Conservation (phyloP, 1,140 invertebrate genomes). For the Spodoptera frugiperda region DNA sequence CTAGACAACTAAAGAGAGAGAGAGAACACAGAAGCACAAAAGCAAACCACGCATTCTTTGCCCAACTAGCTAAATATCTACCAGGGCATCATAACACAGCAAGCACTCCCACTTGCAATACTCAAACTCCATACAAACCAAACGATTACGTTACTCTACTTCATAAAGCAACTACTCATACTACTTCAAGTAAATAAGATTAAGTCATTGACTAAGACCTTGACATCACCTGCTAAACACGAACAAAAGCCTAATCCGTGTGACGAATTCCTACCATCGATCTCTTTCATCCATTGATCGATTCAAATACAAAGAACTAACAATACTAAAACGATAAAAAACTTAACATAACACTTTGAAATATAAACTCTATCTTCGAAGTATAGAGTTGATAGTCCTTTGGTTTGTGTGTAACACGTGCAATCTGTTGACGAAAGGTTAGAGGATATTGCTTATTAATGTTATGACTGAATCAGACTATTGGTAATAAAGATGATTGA, state of each 20-base stretch:
- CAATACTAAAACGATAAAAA: constrained; percentile 41
- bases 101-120: too few species aligned
- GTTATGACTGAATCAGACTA: constrained; percentile 69
- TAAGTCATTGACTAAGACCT: constrained; percentile 21
- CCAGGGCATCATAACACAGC: too few species aligned
- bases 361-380: constrained; percentile 48
- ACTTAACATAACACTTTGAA: neutral
- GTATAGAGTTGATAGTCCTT: constrained; percentile 52
- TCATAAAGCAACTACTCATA: neutral
- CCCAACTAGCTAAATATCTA: too few species aligned
- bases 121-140: too few species aligned
- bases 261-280: constrained; percentile 64
- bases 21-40: too few species aligned
- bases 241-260: constrained; percentile 60
- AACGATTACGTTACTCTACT: neutral
- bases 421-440: constrained; percentile 69
- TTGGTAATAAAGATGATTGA: constrained; percentile 77
- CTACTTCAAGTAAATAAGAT: constrained; percentile 18
- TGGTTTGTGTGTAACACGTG: constrained; percentile 65
- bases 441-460: constrained; percentile 82
- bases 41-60: too few species aligned
- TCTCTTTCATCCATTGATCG: constrained; percentile 65
- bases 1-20: too few species aligned
- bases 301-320: constrained; percentile 48
- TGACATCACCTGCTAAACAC: constrained; percentile 43